Conservation (phyloP, 2,113 vertebrate genomes). For the Pitta sordida region DNA sequence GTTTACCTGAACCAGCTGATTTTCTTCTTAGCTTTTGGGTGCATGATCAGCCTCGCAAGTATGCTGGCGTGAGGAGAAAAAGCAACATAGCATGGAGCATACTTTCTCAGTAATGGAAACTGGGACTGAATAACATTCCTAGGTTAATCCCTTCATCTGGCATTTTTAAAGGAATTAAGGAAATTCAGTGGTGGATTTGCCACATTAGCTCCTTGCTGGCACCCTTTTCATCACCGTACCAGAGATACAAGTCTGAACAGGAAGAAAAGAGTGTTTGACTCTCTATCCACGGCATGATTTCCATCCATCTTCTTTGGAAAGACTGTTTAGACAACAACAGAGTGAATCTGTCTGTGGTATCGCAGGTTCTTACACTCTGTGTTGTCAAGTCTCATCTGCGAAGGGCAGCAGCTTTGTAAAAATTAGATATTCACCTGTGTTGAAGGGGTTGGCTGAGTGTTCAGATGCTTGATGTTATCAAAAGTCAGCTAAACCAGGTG, state of each 20-base stretch:
- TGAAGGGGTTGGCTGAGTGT: neutral
- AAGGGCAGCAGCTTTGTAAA: neutral
- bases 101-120: neutral
- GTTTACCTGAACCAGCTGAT: neutral
- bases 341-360: neutral
- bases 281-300: neutral
- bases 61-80: rapidly evolving
- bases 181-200: neutral
- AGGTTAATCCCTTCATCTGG: neutral
- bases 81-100: neutral
- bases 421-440: neutral
- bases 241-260: neutral
- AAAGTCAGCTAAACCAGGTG: neutral
- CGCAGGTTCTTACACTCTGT: neutral
- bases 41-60: neutral
- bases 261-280: neutral
- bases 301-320: neutral
- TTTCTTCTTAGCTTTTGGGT: neutral
- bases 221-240: too few species aligned
- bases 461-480: neutral
- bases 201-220: neutral
- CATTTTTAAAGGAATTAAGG: neutral
- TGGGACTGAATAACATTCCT: neutral
- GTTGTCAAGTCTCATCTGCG: neutral
- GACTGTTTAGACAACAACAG: neutral